Base-by-base conservation (phyloP, 2,113 vertebrate species). In the Siniperca knerii region DNA sequence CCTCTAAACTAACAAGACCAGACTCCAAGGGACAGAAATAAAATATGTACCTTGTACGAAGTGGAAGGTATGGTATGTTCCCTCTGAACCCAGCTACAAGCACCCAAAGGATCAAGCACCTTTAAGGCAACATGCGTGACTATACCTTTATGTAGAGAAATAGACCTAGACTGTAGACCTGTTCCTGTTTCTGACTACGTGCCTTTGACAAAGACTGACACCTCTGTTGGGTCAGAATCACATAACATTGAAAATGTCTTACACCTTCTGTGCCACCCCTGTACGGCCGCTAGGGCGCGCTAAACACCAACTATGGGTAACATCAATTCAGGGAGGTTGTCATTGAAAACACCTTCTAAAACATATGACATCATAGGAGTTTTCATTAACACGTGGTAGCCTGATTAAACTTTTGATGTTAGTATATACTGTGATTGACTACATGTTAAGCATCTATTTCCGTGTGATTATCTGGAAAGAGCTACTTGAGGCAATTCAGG, bases 301-400 rank as follows among this genome's bases (percentile, higher is more conserved):
- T 87, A 84, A 77, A 81, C 68, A 57, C 46, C 66, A 70, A 60
- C 25, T 48, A 4, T 46, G 77, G 29, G 44, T 57, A 54, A 65
- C 66, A 44, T 50, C 37, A 42, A 50, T 82, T 65, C 61, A 62
- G 44, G 29, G 54, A 77, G 89, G 66, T 74, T 93, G 94, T 94
- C 93, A 95, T 93, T 93, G 94, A 94, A 89, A 85, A 90, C 90
- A 90, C 88, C 92, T 86, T 93, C 83, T 84, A 69, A 87, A 86
- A 82, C 46, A 75, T 25, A 92, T 91, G 92, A 93, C 92, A 93
- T 95, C 85, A 93, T 87, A 57, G 83, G 73, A 88, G 62, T 83
- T 68, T 86, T 72, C 75, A 85, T 89, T 86, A 85, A 73, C 87
- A 86, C 89, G 37, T 74, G 75, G 61, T 46, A 65, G 35, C 35